These are phyloP conservation scores for Strongylocentrotus purpuratus DNA, from an alignment of 35 echinoderm and acorn worm genomes.

Conservation along the genomic window DNA sequence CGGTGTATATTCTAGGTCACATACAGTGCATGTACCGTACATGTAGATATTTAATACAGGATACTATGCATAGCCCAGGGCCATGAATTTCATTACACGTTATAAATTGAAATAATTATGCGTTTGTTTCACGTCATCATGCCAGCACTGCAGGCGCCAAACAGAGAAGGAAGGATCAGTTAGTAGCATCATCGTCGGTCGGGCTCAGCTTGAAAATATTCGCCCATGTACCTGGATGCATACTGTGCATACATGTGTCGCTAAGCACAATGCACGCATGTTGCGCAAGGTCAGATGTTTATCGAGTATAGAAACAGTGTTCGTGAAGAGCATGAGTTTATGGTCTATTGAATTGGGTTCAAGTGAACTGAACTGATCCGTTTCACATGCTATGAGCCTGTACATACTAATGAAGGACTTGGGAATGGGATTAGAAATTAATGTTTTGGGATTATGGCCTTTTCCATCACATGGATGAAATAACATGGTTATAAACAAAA, in stretches of 20 bases:
- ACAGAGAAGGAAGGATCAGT: background rate
- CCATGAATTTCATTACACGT: background rate
- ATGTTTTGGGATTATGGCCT: too few species aligned
- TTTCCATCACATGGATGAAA: too few species aligned
- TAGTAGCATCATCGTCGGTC: background rate
- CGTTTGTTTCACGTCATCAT: constrained; percentile 18
- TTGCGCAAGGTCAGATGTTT: background rate
- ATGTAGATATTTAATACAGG: background rate
- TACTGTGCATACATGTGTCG: background rate
- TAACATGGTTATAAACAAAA: too few species aligned
- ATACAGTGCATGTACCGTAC: too few species aligned
- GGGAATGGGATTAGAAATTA: too few species aligned
- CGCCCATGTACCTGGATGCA: background rate
- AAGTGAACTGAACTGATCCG: too few species aligned
- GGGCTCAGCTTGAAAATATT: background rate
- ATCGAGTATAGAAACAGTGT: too few species aligned
- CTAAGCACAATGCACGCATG: background rate
- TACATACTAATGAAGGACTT: too few species aligned
- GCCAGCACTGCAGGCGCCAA: background rate
- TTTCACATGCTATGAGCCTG: too few species aligned
- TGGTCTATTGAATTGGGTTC: too few species aligned
- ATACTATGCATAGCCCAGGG: background rate
- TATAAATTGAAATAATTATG: constrained; percentile 26
- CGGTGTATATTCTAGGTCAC: too few species aligned
- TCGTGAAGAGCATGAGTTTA: too few species aligned